These are phyloP conservation scores for Sebastes vulpes DNA, from an alignment of 2,797 vertebrate species.

Conservation along the genomic window DNA sequence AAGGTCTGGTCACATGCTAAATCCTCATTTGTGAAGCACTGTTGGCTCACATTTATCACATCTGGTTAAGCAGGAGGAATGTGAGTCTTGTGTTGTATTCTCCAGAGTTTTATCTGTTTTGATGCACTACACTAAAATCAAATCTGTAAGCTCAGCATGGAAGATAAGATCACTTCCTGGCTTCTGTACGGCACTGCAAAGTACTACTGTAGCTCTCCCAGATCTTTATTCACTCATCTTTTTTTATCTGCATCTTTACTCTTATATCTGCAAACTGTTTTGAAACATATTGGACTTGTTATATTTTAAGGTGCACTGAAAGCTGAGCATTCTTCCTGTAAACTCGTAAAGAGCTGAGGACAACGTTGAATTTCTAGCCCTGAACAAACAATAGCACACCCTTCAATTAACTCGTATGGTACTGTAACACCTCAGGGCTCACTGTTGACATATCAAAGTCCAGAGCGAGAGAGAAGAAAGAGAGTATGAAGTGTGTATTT, in stretches of 20 bases:
- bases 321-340: neutral
- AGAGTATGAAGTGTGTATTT: neutral
- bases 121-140: neutral
- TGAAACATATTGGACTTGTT: neutral
- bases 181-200: neutral
- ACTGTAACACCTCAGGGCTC: neutral
- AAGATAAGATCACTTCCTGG: neutral
- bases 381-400: slow-evolving; percentile 24
- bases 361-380: neutral
- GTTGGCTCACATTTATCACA: neutral
- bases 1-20: fast-evolving
- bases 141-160: neutral
- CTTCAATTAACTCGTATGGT: neutral
- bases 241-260: neutral
- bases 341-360: neutral
- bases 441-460: slow-evolving; percentile 53
- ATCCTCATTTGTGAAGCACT: neutral
- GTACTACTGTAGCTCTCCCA: neutral
- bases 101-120: neutral
- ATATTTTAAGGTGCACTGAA: neutral
- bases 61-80: neutral
- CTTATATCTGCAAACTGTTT: neutral
- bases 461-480: neutral
- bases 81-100: neutral
- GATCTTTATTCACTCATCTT: neutral